These are phyloP conservation scores for Macroramphosus scolopax DNA, from an alignment of 2,797 vertebrate species.

Conservation along the genomic window DNA sequence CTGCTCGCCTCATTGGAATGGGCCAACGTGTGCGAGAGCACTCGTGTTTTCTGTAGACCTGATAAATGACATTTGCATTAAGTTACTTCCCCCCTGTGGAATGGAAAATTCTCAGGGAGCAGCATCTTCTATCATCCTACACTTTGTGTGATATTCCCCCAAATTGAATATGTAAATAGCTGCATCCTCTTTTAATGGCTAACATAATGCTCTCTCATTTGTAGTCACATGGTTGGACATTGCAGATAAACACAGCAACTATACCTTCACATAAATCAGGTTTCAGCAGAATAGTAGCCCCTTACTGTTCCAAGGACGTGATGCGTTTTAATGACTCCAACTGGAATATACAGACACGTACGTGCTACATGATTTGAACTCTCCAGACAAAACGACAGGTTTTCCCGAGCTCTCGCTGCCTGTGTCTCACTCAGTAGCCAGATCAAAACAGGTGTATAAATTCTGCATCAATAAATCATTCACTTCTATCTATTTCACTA, in stretches of 20 bases:
- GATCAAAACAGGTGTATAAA: slow-evolving; percentile 60
- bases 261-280: slow-evolving; percentile 44
- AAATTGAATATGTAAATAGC: slow-evolving; percentile 78
- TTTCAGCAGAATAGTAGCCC: slow-evolving; percentile 27
- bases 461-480: slow-evolving; percentile 67
- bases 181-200: slow-evolving; percentile 67
- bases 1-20: slow-evolving; percentile 26
- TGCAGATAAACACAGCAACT: slow-evolving; percentile 44
- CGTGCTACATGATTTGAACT: slow-evolving; percentile 33
- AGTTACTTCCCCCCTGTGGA: slow-evolving; percentile 57
- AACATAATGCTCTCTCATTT: slow-evolving; percentile 67
- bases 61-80: slow-evolving; percentile 78
- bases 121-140: slow-evolving; percentile 65
- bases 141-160: slow-evolving; percentile 70
- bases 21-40: slow-evolving; percentile 36
- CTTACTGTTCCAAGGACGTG: slow-evolving; percentile 49
- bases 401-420: too few species aligned
- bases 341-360: slow-evolving; percentile 35
- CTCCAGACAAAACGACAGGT: slow-evolving; percentile 33
- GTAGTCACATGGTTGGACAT: slow-evolving; percentile 50
- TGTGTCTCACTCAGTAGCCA: too few species aligned
- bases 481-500: slow-evolving; percentile 42
- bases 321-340: slow-evolving; percentile 53
- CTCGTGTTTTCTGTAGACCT: slow-evolving; percentile 62
- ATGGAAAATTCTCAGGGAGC: slow-evolving; percentile 60